phyloP scores from a whole-genome alignment of 1,140 invertebrate genomes.

The Hyphantria cunea region DNA sequence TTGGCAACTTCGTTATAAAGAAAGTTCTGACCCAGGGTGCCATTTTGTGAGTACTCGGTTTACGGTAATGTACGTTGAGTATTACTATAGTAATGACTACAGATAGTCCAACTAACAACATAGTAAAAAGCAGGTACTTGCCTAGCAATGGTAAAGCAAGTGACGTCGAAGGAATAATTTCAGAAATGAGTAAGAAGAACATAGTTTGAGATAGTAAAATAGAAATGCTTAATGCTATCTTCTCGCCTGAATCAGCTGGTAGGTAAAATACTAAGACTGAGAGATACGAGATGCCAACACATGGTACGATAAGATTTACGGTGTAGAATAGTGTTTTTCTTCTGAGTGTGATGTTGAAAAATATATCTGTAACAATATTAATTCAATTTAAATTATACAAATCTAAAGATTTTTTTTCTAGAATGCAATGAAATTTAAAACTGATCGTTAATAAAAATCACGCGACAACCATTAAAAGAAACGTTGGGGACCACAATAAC shows the following conservation, averaged over 20 bases:
- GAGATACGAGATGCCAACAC: slow-evolving; percentile 95
- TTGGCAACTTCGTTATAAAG: slow-evolving; percentile 93
- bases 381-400: neutral
- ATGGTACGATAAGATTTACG: slow-evolving; percentile 96
- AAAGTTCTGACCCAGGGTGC: slow-evolving; percentile 94
- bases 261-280: slow-evolving; percentile 98
- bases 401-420: no score
- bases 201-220: slow-evolving; percentile 99
- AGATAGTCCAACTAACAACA: slow-evolving; percentile 97
- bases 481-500: no score
- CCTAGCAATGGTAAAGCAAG: slow-evolving; percentile 97
- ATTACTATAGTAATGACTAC: slow-evolving; percentile 99
- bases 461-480: no score
- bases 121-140: slow-evolving; percentile 99
- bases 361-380: slow-evolving; percentile 89
- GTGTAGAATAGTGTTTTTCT: slow-evolving; percentile 98
- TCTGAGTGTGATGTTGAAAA: slow-evolving; percentile 98
- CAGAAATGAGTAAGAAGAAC: slow-evolving; percentile 98
- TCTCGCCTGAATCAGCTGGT: slow-evolving; percentile 99
- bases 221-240: slow-evolving; percentile 98
- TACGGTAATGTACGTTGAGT: slow-evolving; percentile 99
- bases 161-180: slow-evolving; percentile 99
- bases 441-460: no score
- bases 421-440: no score
- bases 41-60: slow-evolving; percentile 99